Evolutionary conservation across 2,888 invertebrate genomes (phyloP), one percentile per base, ranked within the genome.

Genomic region (Lithophane ornitopus): DNA sequence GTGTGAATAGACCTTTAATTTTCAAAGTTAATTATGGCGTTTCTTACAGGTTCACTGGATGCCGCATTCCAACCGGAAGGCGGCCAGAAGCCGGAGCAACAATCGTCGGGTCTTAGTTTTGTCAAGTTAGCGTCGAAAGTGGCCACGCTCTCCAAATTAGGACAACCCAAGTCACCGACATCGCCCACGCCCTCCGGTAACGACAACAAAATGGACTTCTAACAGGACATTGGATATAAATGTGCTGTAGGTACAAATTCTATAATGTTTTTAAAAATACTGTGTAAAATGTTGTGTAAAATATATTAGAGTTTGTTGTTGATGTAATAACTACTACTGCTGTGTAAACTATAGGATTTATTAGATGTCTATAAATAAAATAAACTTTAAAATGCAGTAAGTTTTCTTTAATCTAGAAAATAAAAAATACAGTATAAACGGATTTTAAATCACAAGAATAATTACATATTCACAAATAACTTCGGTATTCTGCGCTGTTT

Each of bases 401-500:
- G 94, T 96, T 96, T 94, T 96, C 94, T 96, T 96, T 96, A 96
- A 95, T 96, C 96, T 96, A 96, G 94, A 96, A 96, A 96, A 96
- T 96, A 96, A 96, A 95, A 96, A 96, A 96, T 95, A 96, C 94
- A 95, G 95, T 96, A 96, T 94, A 96, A 96, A 95, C 95, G 95
- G 95, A 96, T 95, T 96, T 96, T 94, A 95, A 95, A 96, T 96
- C 95, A 96, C 95, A 96, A 96, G 96, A 95, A 95, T 96, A 96
- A 96, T 96, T 96, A 96, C 96, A 96, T 96, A 96, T 96, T 96
- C 96, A 96, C 96, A 96, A 95, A 94, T 94, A 95, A 95, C 95
- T 91, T 94, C 92, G 92, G 93, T 93, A 92, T 91, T 93, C 92
- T 92, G 92, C 91, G 88, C 85, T 90, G 93, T 94, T 93, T 89